phyloP scores from a whole-genome alignment of 2,113 vertebrate species.

The Alethe castanea region DNA sequence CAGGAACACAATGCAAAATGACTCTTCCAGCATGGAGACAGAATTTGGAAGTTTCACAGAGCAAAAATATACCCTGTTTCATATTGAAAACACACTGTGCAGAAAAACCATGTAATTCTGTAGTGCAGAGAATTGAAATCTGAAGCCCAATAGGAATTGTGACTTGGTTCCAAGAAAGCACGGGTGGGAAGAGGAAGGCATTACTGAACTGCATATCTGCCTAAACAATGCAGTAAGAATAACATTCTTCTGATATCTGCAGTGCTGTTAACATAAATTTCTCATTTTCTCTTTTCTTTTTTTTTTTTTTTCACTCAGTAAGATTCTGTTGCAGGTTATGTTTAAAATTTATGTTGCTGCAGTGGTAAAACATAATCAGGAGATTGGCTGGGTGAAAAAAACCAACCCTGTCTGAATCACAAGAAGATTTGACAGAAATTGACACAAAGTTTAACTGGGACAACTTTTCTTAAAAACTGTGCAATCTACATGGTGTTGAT shows the following conservation, averaged over 20 bases:
- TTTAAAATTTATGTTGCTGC: not conserved
- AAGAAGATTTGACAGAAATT: not conserved
- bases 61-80: not conserved
- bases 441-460: not conserved
- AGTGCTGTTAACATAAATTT: not conserved
- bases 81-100: slow-evolving; percentile 7
- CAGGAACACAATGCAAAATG: slow-evolving; percentile 28
- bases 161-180: slow-evolving; percentile 25
- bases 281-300: accelerated
- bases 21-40: not conserved
- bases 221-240: not conserved
- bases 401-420: accelerated
- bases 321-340: not conserved
- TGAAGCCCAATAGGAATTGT: slow-evolving; percentile 10
- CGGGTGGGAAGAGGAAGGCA: not conserved
- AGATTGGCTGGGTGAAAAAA: not conserved
- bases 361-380: not conserved
- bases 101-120: slow-evolving; percentile 7
- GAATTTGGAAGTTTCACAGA: not conserved
- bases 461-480: not conserved
- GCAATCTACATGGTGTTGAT: not conserved
- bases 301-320: not conserved
- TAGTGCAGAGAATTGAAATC: slow-evolving; percentile 2
- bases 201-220: not conserved
- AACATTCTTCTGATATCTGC: not conserved